These are phyloP conservation scores for Drosophila testacea DNA, from an alignment of 2,888 invertebrate species.

Conservation along the genomic window DNA sequence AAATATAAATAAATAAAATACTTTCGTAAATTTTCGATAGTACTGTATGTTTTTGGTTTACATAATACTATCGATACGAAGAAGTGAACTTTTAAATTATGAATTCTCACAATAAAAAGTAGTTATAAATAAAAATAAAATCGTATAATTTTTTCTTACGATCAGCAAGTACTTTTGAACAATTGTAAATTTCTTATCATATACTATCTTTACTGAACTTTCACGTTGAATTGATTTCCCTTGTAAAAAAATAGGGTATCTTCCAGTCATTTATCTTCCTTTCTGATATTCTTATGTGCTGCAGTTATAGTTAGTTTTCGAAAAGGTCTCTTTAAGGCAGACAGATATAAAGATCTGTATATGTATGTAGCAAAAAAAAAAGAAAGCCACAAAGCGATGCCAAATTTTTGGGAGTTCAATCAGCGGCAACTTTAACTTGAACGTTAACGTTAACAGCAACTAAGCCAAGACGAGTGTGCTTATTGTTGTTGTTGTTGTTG, in stretches of 20 bases:
- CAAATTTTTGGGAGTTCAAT: slow-evolving; percentile 55
- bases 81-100: too few species aligned
- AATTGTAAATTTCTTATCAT: not conserved
- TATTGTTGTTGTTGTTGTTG: slow-evolving; percentile 37
- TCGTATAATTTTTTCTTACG: too few species aligned
- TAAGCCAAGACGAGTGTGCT: slow-evolving; percentile 18
- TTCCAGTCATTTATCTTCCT: not conserved
- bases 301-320: slow-evolving; percentile 42
- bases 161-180: too few species aligned
- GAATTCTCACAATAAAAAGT: too few species aligned
- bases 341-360: slow-evolving; percentile 5
- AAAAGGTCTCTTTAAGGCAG: slow-evolving; percentile 31
- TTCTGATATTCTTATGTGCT: slow-evolving; percentile 6
- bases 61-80: too few species aligned
- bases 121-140: too few species aligned
- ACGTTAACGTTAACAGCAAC: slow-evolving; percentile 21
- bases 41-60: too few species aligned
- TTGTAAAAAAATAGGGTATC: slow-evolving; percentile 26
- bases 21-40: too few species aligned
- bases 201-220: not conserved
- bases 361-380: slow-evolving; percentile 29
- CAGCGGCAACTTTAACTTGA: slow-evolving; percentile 19
- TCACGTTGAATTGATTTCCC: not conserved
- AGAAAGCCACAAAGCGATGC: slow-evolving; percentile 53
- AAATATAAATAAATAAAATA: too few species aligned